These are phyloP conservation scores for Anguilla marmorata DNA, from an alignment of 2,797 vertebrate genomes.

Conservation along the genomic window DNA sequence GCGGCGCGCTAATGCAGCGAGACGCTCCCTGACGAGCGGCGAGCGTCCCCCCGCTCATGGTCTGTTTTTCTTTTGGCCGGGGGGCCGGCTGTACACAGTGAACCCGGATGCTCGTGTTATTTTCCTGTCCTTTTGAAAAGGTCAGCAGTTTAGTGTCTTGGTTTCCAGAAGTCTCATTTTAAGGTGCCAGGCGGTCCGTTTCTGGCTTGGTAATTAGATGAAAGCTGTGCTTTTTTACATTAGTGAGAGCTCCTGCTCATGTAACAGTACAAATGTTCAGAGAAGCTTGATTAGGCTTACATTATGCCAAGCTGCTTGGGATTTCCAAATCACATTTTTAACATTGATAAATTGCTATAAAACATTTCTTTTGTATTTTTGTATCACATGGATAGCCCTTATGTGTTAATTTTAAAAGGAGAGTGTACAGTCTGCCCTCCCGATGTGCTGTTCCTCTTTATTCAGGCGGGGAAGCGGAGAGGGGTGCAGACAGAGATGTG, in stretches of 20 bases:
- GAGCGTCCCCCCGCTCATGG: background rate
- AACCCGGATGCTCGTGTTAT: background rate
- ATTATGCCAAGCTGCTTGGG: too few relatives aligned
- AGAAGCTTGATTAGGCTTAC: background rate
- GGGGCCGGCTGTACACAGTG: background rate
- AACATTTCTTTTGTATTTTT: too few relatives aligned
- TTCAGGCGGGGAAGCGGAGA: too few relatives aligned
- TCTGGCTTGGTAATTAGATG: background rate
- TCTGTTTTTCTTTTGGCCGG: background rate
- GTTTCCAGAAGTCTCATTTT: constrained; percentile 64
- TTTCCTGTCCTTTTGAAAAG: constrained; percentile 63
- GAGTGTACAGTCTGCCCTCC: too few relatives aligned
- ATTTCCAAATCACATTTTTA: too few relatives aligned
- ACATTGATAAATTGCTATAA: too few relatives aligned
- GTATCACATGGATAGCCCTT: too few relatives aligned
- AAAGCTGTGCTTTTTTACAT: background rate
- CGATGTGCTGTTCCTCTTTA: too few relatives aligned
- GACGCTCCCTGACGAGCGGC: background rate
- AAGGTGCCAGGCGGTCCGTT: constrained; percentile 44
- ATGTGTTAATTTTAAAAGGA: too few relatives aligned
- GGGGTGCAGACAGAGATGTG: too few relatives aligned
- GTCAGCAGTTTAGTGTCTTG: constrained; percentile 75
- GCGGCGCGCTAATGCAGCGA: background rate
- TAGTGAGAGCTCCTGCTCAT: background rate
- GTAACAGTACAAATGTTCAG: background rate